Evolutionary conservation across 2,113 vertebrate genomes (phyloP).

Genomic region (Indri indri): DNA sequence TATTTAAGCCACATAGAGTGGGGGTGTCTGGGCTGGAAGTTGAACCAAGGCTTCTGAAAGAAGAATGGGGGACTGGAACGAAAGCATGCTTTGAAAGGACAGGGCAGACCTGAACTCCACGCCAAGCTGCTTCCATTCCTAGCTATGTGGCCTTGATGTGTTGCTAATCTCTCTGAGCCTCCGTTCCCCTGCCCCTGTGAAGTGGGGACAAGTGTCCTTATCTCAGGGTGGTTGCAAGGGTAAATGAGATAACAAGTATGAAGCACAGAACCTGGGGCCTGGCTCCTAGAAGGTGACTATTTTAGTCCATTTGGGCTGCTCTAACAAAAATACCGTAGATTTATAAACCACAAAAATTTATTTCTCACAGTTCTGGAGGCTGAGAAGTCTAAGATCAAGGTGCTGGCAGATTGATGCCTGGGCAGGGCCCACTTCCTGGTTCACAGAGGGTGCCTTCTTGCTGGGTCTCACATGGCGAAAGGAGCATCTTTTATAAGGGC

Average conservation of each 20-base stretch:
- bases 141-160: neutral
- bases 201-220: neutral
- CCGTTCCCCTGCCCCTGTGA: neutral
- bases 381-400: neutral
- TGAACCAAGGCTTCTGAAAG: neutral
- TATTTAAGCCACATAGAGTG: neutral
- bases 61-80: neutral
- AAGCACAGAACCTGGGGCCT: neutral
- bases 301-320: neutral
- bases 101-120: neutral
- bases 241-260: too few species aligned
- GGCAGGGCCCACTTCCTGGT: neutral
- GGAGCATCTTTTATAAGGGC: neutral
- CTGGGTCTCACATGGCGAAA: neutral
- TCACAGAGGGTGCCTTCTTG: neutral
- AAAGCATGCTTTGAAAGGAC: accelerated
- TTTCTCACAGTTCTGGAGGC: neutral
- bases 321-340: neutral
- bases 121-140: neutral
- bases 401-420: neutral
- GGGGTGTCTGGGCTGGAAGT: neutral
- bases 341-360: neutral
- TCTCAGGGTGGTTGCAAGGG: neutral
- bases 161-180: neutral
- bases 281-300: neutral